phyloP scores from a whole-genome alignment of 2,888 invertebrate species.

The Lampropteryx suffumata region DNA sequence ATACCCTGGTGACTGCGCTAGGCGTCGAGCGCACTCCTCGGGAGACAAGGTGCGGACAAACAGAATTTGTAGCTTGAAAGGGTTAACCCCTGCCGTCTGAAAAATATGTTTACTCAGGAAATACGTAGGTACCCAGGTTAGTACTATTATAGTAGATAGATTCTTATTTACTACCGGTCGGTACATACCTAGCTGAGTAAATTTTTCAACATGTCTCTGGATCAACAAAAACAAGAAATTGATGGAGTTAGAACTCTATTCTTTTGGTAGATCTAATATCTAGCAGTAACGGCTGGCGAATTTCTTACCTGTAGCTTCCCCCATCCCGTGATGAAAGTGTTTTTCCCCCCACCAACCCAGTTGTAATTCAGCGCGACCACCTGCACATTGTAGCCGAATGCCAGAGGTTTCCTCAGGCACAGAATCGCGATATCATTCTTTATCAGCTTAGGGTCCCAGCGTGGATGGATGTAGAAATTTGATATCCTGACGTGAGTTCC shows the following conservation, averaged over 20 bases:
- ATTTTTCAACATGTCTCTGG: too few relatives aligned
- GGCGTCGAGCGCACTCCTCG: constrained; percentile 37
- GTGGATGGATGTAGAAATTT: constrained; percentile 38
- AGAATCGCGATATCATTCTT: constrained; percentile 50
- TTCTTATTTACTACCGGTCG: too few relatives aligned
- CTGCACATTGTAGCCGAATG: constrained; percentile 23
- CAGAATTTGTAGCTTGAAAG: constrained; percentile 28
- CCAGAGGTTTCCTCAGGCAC: constrained; percentile 10
- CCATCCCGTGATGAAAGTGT: constrained; percentile 48
- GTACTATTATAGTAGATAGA: too few relatives aligned
- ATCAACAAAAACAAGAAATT: too few relatives aligned
- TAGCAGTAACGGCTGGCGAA: too few relatives aligned
- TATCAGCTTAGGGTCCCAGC: constrained; percentile 36
- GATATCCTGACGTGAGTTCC: constrained; percentile 32
- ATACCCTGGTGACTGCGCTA: too few relatives aligned
- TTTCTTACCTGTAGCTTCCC: constrained; percentile 37
- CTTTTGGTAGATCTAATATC: too few relatives aligned
- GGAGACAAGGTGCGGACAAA: constrained; percentile 35
- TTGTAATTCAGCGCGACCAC: constrained; percentile 32
- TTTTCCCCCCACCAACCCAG: constrained; percentile 26
- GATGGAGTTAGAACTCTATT: too few relatives aligned
- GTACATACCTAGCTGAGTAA: too few relatives aligned
- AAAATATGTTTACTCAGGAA: too few relatives aligned
- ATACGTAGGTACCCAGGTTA: too few relatives aligned
- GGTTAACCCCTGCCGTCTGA: constrained; percentile 21